These are phyloP conservation scores for Oeneis ivallda DNA, from an alignment of 2,888 invertebrate genomes.

Conservation along the genomic window DNA sequence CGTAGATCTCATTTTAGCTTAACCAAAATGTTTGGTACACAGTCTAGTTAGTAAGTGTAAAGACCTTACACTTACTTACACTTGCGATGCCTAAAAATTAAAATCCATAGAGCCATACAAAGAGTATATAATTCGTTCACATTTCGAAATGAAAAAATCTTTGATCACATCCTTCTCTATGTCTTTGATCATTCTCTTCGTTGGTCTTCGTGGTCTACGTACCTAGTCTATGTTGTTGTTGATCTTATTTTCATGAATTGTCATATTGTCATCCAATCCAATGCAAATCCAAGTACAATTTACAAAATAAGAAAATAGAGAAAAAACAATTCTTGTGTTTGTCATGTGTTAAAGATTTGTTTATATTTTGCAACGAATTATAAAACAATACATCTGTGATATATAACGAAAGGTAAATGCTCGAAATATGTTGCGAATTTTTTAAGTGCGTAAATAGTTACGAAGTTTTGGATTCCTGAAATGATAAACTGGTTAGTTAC, in stretches of 20 bases:
- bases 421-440: slow-evolving; percentile 40
- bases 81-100: too few relatives aligned
- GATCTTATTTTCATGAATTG: not conserved
- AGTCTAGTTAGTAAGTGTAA: too few relatives aligned
- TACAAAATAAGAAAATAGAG: slow-evolving; percentile 4
- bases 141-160: too few relatives aligned
- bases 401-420: slow-evolving; percentile 34
- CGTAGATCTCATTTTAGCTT: too few relatives aligned
- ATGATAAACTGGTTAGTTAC: slow-evolving; percentile 38
- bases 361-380: slow-evolving; percentile 34
- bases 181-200: too few relatives aligned
- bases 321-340: slow-evolving; percentile 33
- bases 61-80: too few relatives aligned
- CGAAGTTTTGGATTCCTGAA: slow-evolving; percentile 23
- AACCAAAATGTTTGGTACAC: too few relatives aligned
- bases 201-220: too few relatives aligned
- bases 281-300: slow-evolving; percentile 38
- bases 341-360: slow-evolving; percentile 37
- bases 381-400: slow-evolving; percentile 34
- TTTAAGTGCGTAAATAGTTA: slow-evolving; percentile 14
- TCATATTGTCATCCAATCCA: slow-evolving; percentile 61
- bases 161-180: too few relatives aligned
- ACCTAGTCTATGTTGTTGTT: too few relatives aligned
- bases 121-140: too few relatives aligned
- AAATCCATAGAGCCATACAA: too few relatives aligned